Percentiles rank a stretch among this genome's conserved stretches.
Conservation (phyloP, 2,888 invertebrate genomes). For the Hoplodrina ambigua region DNA sequence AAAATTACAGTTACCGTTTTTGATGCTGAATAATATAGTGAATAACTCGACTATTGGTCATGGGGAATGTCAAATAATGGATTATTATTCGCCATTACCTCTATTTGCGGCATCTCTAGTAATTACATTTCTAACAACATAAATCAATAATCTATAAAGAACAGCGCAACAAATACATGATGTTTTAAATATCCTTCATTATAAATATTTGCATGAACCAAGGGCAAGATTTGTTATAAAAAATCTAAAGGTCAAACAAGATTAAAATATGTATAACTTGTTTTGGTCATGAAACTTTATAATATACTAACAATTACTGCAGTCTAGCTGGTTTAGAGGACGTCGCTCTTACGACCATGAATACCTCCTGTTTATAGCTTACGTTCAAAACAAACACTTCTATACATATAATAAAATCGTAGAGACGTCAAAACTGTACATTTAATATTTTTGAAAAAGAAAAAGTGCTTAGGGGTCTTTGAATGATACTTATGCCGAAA, state of each 20-base stretch:
- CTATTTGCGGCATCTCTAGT: too few relatives aligned
- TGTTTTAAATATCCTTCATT: neutral
- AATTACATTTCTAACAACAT: neutral
- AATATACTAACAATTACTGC: slow-evolving; percentile 27
- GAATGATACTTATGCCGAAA: too few relatives aligned
- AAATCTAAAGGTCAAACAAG: slow-evolving; percentile 28
- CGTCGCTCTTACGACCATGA: slow-evolving; percentile 36
- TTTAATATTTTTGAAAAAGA: too few relatives aligned
- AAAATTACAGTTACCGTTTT: too few relatives aligned
- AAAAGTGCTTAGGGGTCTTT: too few relatives aligned
- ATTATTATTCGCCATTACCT: too few relatives aligned
- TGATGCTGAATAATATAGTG: too few relatives aligned
- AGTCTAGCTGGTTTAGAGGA: slow-evolving; percentile 39
- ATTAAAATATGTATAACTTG: slow-evolving; percentile 28
- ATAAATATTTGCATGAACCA: slow-evolving; percentile 6
- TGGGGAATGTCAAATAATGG: too few relatives aligned
- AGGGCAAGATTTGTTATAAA: slow-evolving; percentile 6
- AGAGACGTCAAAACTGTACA: too few relatives aligned
- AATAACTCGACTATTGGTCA: too few relatives aligned
- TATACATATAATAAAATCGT: too few relatives aligned
- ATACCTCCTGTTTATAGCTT: slow-evolving; percentile 23
- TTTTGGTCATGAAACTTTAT: slow-evolving; percentile 30
- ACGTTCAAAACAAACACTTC: slow-evolving; percentile 37
- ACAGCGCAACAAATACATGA: slow-evolving; percentile 2
- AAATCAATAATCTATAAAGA: neutral